A percentile compares a stretch with the other conserved stretches of the same genome.
phyloP scores from a whole-genome alignment of 2,113 vertebrate genomes.

The Hepsetus odoe region DNA sequence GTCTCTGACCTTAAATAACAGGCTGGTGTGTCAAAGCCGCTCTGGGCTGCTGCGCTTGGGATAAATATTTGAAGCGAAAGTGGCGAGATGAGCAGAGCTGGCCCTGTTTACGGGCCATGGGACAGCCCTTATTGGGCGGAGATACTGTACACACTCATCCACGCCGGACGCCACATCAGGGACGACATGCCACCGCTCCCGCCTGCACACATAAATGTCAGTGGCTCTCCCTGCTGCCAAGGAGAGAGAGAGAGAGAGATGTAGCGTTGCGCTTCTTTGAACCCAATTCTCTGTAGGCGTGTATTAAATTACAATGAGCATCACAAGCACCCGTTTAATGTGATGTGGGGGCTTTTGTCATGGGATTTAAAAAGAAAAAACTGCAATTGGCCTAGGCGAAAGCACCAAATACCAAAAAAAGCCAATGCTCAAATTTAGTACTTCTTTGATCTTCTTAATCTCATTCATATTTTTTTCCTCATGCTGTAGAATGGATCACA shows the following conservation, averaged over 20 bases:
- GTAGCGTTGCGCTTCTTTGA: constrained; percentile 60
- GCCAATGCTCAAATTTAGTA: constrained; percentile 47
- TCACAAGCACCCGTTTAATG: constrained; percentile 70
- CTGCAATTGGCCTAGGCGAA: constrained; percentile 61
- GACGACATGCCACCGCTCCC: constrained; percentile 59
- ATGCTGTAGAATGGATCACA: constrained; percentile 46
- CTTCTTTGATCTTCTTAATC: constrained; percentile 73
- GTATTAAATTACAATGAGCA: constrained; percentile 74
- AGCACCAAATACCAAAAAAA: constrained; percentile 62
- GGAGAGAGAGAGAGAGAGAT: constrained; percentile 32
- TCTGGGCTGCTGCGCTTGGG: constrained; percentile 70
- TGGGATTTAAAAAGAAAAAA: constrained; percentile 69
- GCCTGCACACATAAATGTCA: constrained; percentile 71
- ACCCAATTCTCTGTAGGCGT: constrained; percentile 65
- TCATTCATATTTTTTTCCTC: constrained; percentile 61
- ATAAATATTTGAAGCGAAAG: constrained; percentile 80
- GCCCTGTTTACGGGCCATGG: constrained; percentile 68
- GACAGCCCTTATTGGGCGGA: constrained; percentile 49
- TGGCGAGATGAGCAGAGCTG: constrained; percentile 73
- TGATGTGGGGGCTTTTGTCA: constrained; percentile 69
- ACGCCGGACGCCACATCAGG: constrained; percentile 56
- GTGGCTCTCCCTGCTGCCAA: constrained; percentile 44
- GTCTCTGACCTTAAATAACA: constrained; percentile 80
- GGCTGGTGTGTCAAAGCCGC: constrained; percentile 75
- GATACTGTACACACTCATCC: constrained; percentile 67